Conservation (phyloP, 2,113 vertebrate genomes). For the Apistogramma diplotaenia region DNA sequence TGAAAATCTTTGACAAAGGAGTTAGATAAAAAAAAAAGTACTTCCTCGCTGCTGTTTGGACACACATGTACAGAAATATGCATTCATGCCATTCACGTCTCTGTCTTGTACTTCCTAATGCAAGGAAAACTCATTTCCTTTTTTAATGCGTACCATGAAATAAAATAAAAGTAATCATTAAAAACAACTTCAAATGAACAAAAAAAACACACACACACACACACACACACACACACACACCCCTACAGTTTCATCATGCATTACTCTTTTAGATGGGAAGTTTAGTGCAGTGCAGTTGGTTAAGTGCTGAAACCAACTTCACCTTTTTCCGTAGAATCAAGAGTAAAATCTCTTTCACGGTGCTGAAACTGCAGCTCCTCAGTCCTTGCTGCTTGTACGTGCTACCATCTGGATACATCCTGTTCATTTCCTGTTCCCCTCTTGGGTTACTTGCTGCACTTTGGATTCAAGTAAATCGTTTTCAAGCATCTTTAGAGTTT, state of each 20-base stretch:
- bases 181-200: background rate
- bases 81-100: background rate
- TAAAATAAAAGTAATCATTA: background rate
- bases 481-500: conserved; percentile 77
- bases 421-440: no score
- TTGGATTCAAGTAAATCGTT: background rate
- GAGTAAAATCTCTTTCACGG: background rate
- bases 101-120: background rate
- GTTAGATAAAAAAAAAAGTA: no score
- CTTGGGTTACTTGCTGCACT: background rate
- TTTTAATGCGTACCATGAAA: background rate
- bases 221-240: no score
- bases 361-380: background rate
- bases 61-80: background rate
- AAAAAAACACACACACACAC: no score
- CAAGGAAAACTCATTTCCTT: background rate
- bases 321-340: background rate
- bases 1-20: no score
- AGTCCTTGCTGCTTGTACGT: background rate
- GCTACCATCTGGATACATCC: background rate
- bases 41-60: no score
- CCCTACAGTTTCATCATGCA: background rate
- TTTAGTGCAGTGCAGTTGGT: background rate
- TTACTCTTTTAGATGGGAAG: background rate
- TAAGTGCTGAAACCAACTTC: no score